Base-by-base conservation (phyloP, 2,113 vertebrate species). In the Pavo muticus region DNA sequence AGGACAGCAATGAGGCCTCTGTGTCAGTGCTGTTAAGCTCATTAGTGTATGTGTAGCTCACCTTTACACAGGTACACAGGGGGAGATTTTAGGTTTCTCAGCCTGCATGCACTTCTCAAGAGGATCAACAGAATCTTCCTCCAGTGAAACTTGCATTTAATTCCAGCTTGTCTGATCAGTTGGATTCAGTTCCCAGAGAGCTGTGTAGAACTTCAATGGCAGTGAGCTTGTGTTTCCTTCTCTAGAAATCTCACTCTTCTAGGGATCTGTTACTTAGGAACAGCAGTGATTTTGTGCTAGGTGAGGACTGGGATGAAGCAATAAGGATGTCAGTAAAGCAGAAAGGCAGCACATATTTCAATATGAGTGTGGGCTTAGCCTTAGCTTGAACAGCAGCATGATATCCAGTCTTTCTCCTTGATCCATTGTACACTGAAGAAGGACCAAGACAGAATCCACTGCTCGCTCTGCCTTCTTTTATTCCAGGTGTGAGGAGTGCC, bases 61-160 rank as follows among this genome's bases (percentile, higher is more conserved):
- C 15, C 68, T 30, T 25, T 21, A 25, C 2, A 0, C 59, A 5
- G 9, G 3, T 30, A 23, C 1, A 2, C 37, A 44, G 61, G 52
- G 60, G 52, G 7, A 54, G 32, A 25, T 39, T 68, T 54, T 54
- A 69, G 59, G 4, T 3, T 67, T 42, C n/a, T 47, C 3, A 2
- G n/a, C n/a, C 39, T 40, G 23, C 1, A 1, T 40, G 10, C n/a
- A 37, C 47, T 76, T 14, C 19, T 47, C 10, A 37, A 44, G 24
- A 52, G 11, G 8, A 4, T 29, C 19, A 63, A 21, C 45, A 83
- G 63, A 56, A 56, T 16, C 40, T 40, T 29, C 40, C 14, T 18
- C 6, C 47, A 21, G 64, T 0, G 0, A 16, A 35, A 42, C 56
- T 48, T 63, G 16, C 7, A 24, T 82, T 76, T 47, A 40, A 61